These are phyloP conservation scores for Sebastes minor DNA, from an alignment of 2,797 vertebrate species.

Conservation along the genomic window DNA sequence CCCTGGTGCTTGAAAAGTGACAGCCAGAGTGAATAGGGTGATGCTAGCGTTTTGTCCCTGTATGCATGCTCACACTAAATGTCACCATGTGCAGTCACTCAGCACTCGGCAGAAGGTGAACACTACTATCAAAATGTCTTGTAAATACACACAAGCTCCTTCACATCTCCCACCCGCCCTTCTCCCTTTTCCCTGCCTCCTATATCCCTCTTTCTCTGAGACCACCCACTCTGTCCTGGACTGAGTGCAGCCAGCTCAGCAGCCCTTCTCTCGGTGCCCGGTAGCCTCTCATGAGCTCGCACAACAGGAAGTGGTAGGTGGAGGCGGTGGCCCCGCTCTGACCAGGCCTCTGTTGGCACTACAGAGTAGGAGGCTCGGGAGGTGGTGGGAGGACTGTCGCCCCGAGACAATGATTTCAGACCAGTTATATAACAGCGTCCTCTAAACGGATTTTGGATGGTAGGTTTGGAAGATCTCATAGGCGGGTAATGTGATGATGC, in stretches of 20 bases:
- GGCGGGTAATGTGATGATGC: constrained; percentile 18
- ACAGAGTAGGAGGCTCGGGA: constrained; percentile 18
- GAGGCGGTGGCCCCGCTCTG: constrained; percentile 10
- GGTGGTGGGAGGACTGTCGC: constrained; percentile 28
- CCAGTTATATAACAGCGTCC: constrained; percentile 21
- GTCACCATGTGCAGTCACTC: constrained; percentile 12
- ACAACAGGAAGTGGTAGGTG: constrained; percentile 20
- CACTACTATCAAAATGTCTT: constrained; percentile 14
- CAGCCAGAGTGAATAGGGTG: not conserved
- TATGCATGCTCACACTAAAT: not conserved
- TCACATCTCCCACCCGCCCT: not conserved
- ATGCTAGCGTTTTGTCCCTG: not conserved
- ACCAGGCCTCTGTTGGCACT: constrained; percentile 1
- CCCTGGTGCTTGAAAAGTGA: not conserved
- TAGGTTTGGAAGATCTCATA: constrained; percentile 12
- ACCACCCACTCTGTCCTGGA: constrained; percentile 23
- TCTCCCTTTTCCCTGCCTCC: not conserved
- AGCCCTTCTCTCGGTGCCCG: not conserved
- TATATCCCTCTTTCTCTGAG: not conserved
- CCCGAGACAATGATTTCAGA: constrained; percentile 23
- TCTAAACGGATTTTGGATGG: constrained; percentile 14
- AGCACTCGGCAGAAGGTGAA: constrained; percentile 6
- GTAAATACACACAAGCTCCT: constrained; percentile 7
- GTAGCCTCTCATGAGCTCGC: constrained; percentile 5
- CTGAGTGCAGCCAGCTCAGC: not conserved